Percentiles rank a stretch among this genome's conserved stretches.
Evolutionary conservation across 2,888 invertebrate genomes (phyloP).

Genomic region (Cheilosia scutellata): DNA sequence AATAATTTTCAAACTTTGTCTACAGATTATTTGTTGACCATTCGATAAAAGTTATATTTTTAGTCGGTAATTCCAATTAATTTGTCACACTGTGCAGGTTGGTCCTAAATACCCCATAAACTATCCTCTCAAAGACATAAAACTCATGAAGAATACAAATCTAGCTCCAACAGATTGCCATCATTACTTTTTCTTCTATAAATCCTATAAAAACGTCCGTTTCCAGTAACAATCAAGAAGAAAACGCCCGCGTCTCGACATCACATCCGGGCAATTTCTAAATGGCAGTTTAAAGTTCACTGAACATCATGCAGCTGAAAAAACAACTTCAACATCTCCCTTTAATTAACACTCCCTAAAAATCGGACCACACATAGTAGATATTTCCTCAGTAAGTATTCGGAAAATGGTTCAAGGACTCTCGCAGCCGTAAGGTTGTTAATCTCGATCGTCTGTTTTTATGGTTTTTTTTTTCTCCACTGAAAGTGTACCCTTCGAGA

Average conservation of each 20-base stretch:
- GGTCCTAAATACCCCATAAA: neutral
- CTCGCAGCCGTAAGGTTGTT: conserved; percentile 12
- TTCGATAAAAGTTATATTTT: too few relatives aligned
- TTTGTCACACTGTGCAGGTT: neutral
- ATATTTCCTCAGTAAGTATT: conserved; percentile 6
- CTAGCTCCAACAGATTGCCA: too few relatives aligned
- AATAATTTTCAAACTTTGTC: too few relatives aligned
- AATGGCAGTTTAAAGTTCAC: conserved; percentile 33
- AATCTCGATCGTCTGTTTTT: conserved; percentile 9
- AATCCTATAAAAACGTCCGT: conserved; percentile 1
- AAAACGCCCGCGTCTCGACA: neutral
- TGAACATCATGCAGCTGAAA: neutral
- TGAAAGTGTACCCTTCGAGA: conserved; percentile 2
- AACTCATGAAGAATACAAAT: too few relatives aligned
- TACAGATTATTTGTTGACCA: too few relatives aligned
- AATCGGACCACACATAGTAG: conserved; percentile 7
- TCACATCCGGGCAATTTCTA: conserved; percentile 38
- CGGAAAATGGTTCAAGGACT: conserved; percentile 23
- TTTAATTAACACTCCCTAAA: conserved; percentile 26
- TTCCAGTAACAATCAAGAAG: neutral
- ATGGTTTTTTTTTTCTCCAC: neutral
- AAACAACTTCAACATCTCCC: conserved; percentile 8
- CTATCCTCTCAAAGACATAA: too few relatives aligned
- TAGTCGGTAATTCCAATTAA: too few relatives aligned
- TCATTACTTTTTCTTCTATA: too few relatives aligned